A percentile compares a stretch with the other conserved stretches of the same genome.
These are phyloP conservation scores for Drosophila obscura DNA, from an alignment of 1,140 invertebrate genomes.

Conservation along the genomic window DNA sequence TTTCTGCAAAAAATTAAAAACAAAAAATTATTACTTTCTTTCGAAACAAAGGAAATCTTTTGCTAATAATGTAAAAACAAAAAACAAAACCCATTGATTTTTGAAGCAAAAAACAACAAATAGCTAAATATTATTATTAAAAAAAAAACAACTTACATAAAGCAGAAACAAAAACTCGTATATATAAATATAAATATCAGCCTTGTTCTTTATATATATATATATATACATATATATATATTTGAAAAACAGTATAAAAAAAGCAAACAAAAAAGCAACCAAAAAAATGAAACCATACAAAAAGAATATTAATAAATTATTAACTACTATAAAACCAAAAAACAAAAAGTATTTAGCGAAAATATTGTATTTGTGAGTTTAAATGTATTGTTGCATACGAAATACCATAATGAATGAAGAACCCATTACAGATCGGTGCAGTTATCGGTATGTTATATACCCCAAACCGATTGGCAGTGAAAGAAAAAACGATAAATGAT, in stretches of 20 bases:
- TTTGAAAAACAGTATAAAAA: slow-evolving; percentile 35
- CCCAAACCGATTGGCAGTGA: slow-evolving; percentile 45
- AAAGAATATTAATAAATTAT: slow-evolving; percentile 77
- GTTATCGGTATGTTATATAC: slow-evolving; percentile 32
- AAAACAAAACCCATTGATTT: slow-evolving; percentile 61
- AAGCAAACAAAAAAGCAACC: slow-evolving; percentile 49
- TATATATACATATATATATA: slow-evolving; percentile 61
- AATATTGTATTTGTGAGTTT: slow-evolving; percentile 82
- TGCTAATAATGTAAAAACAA: slow-evolving; percentile 73
- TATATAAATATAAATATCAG: slow-evolving; percentile 78
- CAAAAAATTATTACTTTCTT: slow-evolving; percentile 50
- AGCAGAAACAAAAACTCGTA: slow-evolving; percentile 54
- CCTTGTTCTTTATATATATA: slow-evolving; percentile 82
- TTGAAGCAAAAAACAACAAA: slow-evolving; percentile 47
- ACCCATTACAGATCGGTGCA: slow-evolving; percentile 42
- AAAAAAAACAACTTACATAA: slow-evolving; percentile 62
- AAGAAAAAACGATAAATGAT: slow-evolving; percentile 1
- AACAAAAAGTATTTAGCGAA: slow-evolving; percentile 80
- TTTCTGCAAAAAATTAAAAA: slow-evolving; percentile 53
- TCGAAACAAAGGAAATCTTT: slow-evolving; percentile 57
- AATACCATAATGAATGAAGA: slow-evolving; percentile 53
- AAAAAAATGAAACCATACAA: slow-evolving; percentile 60
- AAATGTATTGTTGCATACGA: slow-evolving; percentile 77
- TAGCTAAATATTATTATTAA: slow-evolving; percentile 78
- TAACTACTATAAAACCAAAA: slow-evolving; percentile 71